These are phyloP conservation scores for Esox masquinongy DNA, from an alignment of 2,797 vertebrate genomes.

Conservation along the genomic window DNA sequence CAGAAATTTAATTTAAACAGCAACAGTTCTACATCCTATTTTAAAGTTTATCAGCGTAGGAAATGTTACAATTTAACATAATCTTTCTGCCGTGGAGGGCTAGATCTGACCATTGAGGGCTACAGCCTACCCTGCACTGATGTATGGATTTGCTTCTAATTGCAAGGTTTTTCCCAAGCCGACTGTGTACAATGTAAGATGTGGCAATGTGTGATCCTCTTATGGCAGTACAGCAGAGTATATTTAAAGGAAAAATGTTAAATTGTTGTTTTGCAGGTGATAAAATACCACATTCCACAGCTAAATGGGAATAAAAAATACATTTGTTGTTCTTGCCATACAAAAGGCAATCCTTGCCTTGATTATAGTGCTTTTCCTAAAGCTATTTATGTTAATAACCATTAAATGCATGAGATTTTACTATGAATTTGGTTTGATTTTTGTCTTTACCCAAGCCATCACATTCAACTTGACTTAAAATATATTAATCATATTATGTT, in stretches of 20 bases:
- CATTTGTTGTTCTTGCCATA: slow-evolving; percentile 20
- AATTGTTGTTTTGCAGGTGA: slow-evolving; percentile 20
- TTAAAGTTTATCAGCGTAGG: too few species aligned
- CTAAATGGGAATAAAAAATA: slow-evolving; percentile 29
- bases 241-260: background rate
- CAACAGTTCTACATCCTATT: too few species aligned
- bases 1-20: too few species aligned
- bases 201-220: slow-evolving; percentile 59
- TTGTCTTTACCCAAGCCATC: too few species aligned
- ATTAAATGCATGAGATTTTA: too few species aligned
- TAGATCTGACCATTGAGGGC: too few species aligned
- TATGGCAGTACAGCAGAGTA: slow-evolving; percentile 21
- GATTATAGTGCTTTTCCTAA: background rate
- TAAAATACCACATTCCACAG: slow-evolving; percentile 54
- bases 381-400: too few species aligned
- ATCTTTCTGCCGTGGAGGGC: too few species aligned
- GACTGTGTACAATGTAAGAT: slow-evolving; percentile 14
- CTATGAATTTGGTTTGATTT: too few species aligned
- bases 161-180: background rate
- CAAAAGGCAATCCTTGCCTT: slow-evolving; percentile 7
- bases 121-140: background rate
- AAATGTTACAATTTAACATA: too few species aligned
- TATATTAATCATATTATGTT: too few species aligned
- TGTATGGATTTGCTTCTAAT: background rate
- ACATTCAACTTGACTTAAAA: too few species aligned